Evolutionary conservation across 35 echinoderm and acorn worm genomes (phyloP), one percentile per base, ranked within the genome.

Genomic region (Ptychodera flava): DNA sequence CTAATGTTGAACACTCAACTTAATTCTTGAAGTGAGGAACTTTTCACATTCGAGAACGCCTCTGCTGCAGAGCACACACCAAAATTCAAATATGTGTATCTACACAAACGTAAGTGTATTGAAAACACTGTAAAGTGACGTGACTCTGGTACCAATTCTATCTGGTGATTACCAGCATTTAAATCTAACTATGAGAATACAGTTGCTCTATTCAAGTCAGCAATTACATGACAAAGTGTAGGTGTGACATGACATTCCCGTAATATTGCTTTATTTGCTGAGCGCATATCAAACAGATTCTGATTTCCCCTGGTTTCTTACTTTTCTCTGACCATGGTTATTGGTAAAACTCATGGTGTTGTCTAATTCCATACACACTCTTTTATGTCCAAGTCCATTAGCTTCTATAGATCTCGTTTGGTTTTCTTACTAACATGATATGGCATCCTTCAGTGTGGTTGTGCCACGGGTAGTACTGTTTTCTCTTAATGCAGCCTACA

Each of bases 341-440:
- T 77, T 0, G 84, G 84, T 16, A 77, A 87, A 1, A 85, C 89
- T 78, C 85, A 10, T n/a, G 89, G 85, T 29, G 89, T 91, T 28
- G 90, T 89, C 27, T 75, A 76, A 34, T 16, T 30, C 0, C 78
- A 36, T 0, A 87, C 80, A 1, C 33, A 81, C 38, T 93, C 89
- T 10, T 90, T 90, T 31, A 93, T 88, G 35, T 87, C 92, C 15
- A 94, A 78, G n/a, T n/a, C n/a, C n/a, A n/a, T n/a, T n/a, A n/a
- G n/a, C n/a, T n/a, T n/a, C n/a, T n/a, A n/a, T n/a, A n/a, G n/a
- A n/a, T n/a, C n/a, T n/a, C n/a, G n/a, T n/a, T n/a, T n/a, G n/a
- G n/a, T n/a, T n/a, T n/a, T n/a, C n/a, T n/a, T n/a, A n/a, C n/a
- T n/a, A n/a, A n/a, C n/a, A n/a, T n/a, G n/a, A n/a, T n/a, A n/a